Base-by-base conservation (phyloP, 2,113 vertebrate species). In the Grammomys surdaster region DNA sequence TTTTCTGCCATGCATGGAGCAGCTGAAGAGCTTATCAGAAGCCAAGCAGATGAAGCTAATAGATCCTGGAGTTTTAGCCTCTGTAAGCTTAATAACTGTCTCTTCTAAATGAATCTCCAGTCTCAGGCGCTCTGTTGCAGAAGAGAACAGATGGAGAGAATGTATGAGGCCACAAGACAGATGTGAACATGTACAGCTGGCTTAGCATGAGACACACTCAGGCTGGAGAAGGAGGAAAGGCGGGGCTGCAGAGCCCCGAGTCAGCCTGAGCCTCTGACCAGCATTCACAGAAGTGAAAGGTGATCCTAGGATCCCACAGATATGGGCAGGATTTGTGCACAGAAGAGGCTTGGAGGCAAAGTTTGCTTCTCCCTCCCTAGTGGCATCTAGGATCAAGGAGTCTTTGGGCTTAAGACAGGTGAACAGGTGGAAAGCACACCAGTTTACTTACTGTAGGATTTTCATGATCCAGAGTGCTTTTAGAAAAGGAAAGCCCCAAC, bases 191-290 rank as follows among this genome's bases (percentile, higher is more conserved):
- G 31, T 48, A 33, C 43, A 33, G 17, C 84, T 48, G 63, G 84
- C 28, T 86, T 67, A 86, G 63, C 84, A 36, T 11, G 43, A 12
- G 63, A 22, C 63, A 51, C 33, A 31, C 6, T 14, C 2, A 28
- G 63, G 7, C 43, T 58, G 33, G 36, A 46, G 48, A 63, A 54
- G 24, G 11, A 70, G 3, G 0, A 31, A 2, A 8, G 31, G 56
- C 0, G 1, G 56, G 19, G 11, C 85, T 93, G 73, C 17, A 58
- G 28, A 77, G 11, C 22, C 26, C 22, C 26, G 0, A n/a, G 31
- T n/a, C 0, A 10, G 36, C 2, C 0, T 1, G 1, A 0, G 60
- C 81, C 77, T 17, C 5, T 31, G 58, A 73, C 56, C 3, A 6
- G 3, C 19, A 3, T 36, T 5, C 8, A 10, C 5, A 20, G 28